Evolutionary conservation across 2,113 vertebrate species (phyloP), one percentile per base, ranked within the genome.

Genomic region (Mohoua ochrocephala): DNA sequence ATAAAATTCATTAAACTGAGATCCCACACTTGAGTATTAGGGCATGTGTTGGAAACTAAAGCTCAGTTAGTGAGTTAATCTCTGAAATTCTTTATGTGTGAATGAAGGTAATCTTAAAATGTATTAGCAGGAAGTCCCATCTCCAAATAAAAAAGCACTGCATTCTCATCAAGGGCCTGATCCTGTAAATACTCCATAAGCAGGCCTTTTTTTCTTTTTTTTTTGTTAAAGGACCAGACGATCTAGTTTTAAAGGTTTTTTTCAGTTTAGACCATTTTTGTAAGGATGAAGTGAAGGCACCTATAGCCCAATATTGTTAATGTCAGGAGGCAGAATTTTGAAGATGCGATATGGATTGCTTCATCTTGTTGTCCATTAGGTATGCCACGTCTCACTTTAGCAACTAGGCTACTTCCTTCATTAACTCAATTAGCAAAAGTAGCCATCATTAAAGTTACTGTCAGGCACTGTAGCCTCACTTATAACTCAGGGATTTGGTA

Each of bases 1-100:
- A 88, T 92, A 86, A 94, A 88, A 93, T 74, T 88, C 71, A 95
- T 96, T 95, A 90, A 93, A 91, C 44, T 70, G 77, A 74, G 81
- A 89, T 91, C 47, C 59, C 54, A 85, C 53, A 79, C 41, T 87
- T 49, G 50, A 89, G 67, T 87, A 77, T 70, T 91, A 93, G n/a
- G 37, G 28, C 75, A 86, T 26, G 41, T 78, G 64, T 60, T 75
- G 71, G 45, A 91, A 91, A 95, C 61, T 37, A 79, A 93, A 97
- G 64, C 78, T 93, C 76, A 88, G 87, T 87, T 91, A 90, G 42
- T 42, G 67, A 96, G 60, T 54, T 89, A 88, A 96, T 96, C 85
- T 95, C 76, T 89, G 60, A 86, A 94, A 83, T 80, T 92, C 71
- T 94, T 94, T 81, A 70, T 76, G 57, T 91, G 74, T 73, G 84